These are phyloP conservation scores for Lapara coniferarum DNA, from an alignment of 2,888 invertebrate species.

Conservation along the genomic window DNA sequence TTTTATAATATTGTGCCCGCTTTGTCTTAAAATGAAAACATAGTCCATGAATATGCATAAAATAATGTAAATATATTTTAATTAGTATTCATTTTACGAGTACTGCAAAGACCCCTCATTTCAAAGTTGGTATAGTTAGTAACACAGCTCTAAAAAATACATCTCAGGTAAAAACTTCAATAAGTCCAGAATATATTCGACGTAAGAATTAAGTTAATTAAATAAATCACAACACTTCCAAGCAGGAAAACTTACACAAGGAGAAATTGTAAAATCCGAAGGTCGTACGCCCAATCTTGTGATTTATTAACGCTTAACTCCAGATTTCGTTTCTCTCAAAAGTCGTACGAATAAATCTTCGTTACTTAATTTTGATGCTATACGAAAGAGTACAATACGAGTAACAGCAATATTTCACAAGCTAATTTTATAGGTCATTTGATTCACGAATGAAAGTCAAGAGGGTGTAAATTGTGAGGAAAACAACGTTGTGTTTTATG, in stretches of 20 bases:
- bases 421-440: constrained; percentile 5
- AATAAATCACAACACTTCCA: neutral
- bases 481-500: neutral
- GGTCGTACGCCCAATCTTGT: constrained; percentile 32
- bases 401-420: neutral
- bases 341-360: constrained; percentile 48
- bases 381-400: constrained; percentile 32
- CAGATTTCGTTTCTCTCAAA: constrained; percentile 46
- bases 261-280: constrained; percentile 14
- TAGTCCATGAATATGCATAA: too few species aligned
- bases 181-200: neutral
- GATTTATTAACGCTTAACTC: constrained; percentile 59
- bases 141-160: too few species aligned
- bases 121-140: too few species aligned
- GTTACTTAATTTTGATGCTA: constrained; percentile 48
- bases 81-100: too few species aligned
- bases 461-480: neutral
- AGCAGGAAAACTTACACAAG: neutral
- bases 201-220: neutral
- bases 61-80: too few species aligned
- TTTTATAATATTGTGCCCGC: too few species aligned
- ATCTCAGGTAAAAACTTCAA: too few species aligned
- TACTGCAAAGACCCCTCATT: too few species aligned
- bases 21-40: too few species aligned
- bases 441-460: neutral